Percentiles rank a stretch among this genome's conserved stretches.
These are phyloP conservation scores for Pavo muticus DNA, from an alignment of 2,113 vertebrate genomes.

Conservation along the genomic window DNA sequence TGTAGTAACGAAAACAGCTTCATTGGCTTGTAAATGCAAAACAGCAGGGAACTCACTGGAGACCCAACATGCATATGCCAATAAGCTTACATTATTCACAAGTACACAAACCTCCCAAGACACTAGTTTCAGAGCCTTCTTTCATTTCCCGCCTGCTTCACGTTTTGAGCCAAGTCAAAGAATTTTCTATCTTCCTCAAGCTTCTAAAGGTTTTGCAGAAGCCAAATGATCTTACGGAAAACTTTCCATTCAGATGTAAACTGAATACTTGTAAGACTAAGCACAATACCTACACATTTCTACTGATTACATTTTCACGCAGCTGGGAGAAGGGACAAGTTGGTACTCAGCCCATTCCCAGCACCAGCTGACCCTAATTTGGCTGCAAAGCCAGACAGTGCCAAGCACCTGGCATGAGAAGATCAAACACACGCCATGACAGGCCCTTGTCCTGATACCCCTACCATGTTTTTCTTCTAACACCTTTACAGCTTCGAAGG, in stretches of 20 bases:
- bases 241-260: not conserved
- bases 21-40: slow-evolving; percentile 23
- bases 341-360: not conserved
- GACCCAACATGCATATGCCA: not conserved
- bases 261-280: not conserved
- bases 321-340: not conserved
- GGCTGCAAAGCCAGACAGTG: not conserved
- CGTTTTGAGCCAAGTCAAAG: not conserved
- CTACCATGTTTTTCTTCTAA: not conserved
- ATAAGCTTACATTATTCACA: slow-evolving; percentile 20
- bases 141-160: not conserved
- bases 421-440: not conserved
- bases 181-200: slow-evolving; percentile 1
- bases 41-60: slow-evolving; percentile 7
- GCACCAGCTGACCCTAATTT: too few species aligned
- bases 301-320: not conserved
- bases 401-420: not conserved
- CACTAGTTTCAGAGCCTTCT: not conserved
- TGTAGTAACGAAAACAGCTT: not conserved
- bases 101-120: not conserved
- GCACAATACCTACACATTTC: not conserved
- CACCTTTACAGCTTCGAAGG: not conserved
- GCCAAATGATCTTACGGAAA: not conserved
- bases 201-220: not conserved
- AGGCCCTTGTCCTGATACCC: not conserved